phyloP scores from a whole-genome alignment of 2,888 invertebrate genomes.

The Bimastos eiseni region DNA sequence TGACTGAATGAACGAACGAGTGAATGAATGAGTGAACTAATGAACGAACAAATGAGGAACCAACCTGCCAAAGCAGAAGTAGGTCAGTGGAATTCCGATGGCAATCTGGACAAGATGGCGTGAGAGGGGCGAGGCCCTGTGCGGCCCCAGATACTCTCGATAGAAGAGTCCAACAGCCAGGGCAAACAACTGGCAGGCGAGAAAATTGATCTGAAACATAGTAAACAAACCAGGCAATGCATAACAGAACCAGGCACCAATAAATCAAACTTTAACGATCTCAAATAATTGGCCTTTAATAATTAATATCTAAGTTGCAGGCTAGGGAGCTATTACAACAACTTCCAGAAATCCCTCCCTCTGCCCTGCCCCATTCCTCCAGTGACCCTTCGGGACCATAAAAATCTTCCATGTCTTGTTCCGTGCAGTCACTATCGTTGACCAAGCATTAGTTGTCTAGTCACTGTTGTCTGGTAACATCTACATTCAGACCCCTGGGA shows the following conservation, averaged over 20 bases:
- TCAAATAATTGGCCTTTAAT: neutral
- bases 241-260: neutral
- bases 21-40: no score
- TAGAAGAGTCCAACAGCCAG: constrained; percentile 36
- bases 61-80: constrained; percentile 46
- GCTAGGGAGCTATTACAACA: neutral
- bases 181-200: constrained; percentile 40
- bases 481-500: neutral
- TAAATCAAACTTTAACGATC: neutral
- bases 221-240: neutral
- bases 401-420: neutral
- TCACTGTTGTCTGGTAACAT: neutral
- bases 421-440: neutral
- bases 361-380: no score
- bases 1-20: no score
- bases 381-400: neutral
- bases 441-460: neutral
- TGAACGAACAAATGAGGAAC: neutral
- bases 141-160: constrained; percentile 31
- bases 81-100: constrained; percentile 40
- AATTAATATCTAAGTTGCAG: neutral
- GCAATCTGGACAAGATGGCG: constrained; percentile 40
- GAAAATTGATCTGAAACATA: constrained; percentile 43
- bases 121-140: constrained; percentile 13
- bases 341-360: neutral